Evolutionary conservation across 2,888 invertebrate species (phyloP), one percentile per base, ranked within the genome.

Genomic region (Brenthis ino): DNA sequence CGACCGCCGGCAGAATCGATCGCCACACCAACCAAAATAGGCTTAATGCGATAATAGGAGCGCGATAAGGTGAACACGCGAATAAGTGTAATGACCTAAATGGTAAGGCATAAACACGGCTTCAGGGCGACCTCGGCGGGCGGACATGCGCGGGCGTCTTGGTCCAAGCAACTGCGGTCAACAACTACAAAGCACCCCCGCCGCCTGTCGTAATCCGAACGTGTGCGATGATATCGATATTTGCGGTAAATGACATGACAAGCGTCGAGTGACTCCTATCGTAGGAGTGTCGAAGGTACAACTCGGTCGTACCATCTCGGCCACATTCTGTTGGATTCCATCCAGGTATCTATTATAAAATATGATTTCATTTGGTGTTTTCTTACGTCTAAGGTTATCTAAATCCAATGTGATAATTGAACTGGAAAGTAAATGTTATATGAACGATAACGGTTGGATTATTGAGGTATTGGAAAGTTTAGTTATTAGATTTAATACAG

Each of bases 41-140:
- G 88, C 87, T 88, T 92, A 91, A 87, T 84, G 87, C 91, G 93
- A 93, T 92, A 93, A 92, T 87, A 79, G 84, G 85, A 85, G 81
- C 84, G 84, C 89, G 93, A 93, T 92, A 93, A 92, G 88, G 84
- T 82, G 80, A 83, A 88, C 88, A 90, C 90, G 92, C 89, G 87
- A 91, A 91, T 88, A 87, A 85, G 89, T 88, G 83, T 92, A 84
- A 84, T 90, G 90, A 91, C 89, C 89, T 87, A 90, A 86, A 85
- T 88, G 81, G 75, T 79, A 81, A 74, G 80, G 83, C 85, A 84
- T 83, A 60, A 80, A 81, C 85, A 87, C 83, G 91, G 92, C 91
- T 91, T 91, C 89, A 79, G 80, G 78, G 76, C 82, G 89, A 85
- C 88, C 86, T 85, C 84, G 87, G 74, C 80, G 72, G 83, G 83